Conservation (phyloP, 2,797 vertebrate genomes). For the Amblyraja radiata region DNA sequence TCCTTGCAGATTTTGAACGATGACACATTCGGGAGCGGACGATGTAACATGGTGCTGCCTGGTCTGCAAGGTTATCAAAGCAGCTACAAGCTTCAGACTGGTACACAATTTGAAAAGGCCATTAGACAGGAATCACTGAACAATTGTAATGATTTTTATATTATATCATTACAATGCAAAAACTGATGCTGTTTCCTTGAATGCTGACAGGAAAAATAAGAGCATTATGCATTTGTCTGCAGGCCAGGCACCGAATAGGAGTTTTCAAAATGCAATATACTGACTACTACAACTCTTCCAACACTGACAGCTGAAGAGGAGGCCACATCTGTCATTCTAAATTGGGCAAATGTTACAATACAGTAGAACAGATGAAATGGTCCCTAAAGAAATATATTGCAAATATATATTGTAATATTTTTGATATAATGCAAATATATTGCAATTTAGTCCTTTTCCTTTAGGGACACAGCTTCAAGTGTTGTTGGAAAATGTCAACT, state of each 20-base stretch:
- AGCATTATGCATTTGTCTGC: conserved; percentile 19
- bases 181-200: neutral
- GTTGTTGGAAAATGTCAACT: conserved; percentile 26
- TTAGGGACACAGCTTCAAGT: conserved; percentile 46
- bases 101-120: conserved; percentile 5
- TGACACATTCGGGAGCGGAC: neutral
- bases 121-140: neutral
- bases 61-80: neutral
- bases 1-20: neutral
- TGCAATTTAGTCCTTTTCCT: conserved; percentile 49
- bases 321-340: conserved; percentile 47
- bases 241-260: conserved; percentile 11
- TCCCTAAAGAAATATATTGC: conserved; percentile 48
- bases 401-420: conserved; percentile 41
- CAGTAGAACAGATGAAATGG: neutral
- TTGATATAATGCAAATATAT: conserved; percentile 55
- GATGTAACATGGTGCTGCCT: neutral
- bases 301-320: conserved; percentile 42
- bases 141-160: conserved; percentile 21
- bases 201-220: conserved; percentile 31
- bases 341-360: conserved; percentile 29
- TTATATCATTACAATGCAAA: conserved; percentile 32
- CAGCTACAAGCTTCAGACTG: neutral
- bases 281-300: neutral
- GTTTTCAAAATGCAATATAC: conserved; percentile 33